A percentile compares a stretch with the other conserved stretches of the same genome.
phyloP scores from a whole-genome alignment of 2,797 vertebrate species.

The Hapalemur alaotrensis region DNA sequence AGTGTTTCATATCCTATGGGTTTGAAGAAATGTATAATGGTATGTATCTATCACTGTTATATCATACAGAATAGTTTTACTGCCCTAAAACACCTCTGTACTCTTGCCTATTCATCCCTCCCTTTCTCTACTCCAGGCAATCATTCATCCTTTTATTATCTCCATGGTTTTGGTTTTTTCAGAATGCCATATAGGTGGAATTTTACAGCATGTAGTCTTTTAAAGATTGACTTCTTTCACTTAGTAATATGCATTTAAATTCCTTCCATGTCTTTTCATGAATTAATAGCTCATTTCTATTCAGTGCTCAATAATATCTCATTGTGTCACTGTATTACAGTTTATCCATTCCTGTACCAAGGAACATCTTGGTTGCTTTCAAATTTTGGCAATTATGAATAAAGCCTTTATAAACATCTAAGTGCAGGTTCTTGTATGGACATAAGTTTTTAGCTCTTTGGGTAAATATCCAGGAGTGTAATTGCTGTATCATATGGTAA shows the following conservation, averaged over 20 bases:
- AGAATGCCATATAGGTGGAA: neutral
- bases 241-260: neutral
- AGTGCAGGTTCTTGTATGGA: neutral
- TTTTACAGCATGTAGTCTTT: neutral
- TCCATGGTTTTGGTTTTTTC: neutral
- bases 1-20: neutral
- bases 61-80: neutral
- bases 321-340: neutral
- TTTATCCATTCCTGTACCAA: neutral
- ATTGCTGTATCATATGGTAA: neutral
- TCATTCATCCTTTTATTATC: neutral
- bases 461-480: neutral
- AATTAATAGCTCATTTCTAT: neutral
- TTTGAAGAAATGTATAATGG: neutral
- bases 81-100: neutral
- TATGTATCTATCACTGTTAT: neutral
- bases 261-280: neutral
- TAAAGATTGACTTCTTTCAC: neutral
- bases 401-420: neutral
- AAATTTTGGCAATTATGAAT: neutral
- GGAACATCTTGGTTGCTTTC: neutral
- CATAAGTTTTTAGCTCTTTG: neutral
- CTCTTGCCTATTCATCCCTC: neutral
- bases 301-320: neutral
- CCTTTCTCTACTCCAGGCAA: neutral